These are phyloP conservation scores for Brachionus rubens DNA, from an alignment of 1,140 invertebrate genomes.

Conservation along the genomic window DNA sequence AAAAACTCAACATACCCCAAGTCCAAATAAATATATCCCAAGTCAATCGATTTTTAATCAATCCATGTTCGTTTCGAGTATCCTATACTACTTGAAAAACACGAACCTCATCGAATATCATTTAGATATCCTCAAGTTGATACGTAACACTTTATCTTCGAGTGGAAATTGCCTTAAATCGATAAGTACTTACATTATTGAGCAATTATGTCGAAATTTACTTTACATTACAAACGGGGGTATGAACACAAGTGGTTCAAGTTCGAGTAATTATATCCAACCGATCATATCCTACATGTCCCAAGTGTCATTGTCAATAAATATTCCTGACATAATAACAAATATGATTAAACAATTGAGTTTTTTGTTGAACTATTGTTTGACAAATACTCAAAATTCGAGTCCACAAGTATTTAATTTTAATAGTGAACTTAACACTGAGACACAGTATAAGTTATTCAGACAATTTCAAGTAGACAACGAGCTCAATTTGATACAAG, in stretches of 20 bases:
- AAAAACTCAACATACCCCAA: neutral
- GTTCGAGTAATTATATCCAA: slow-evolving; percentile 23
- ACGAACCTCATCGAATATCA: slow-evolving; percentile 64
- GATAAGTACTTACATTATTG: slow-evolving; percentile 73
- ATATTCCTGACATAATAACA: slow-evolving; percentile 30
- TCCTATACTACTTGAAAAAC: slow-evolving; percentile 71
- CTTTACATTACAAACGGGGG: slow-evolving; percentile 63
- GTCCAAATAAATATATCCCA: slow-evolving; percentile 48
- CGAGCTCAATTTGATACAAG: slow-evolving; percentile 27
- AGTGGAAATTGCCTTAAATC: slow-evolving; percentile 72
- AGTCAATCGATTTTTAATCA: slow-evolving; percentile 63
- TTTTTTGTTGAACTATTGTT: slow-evolving; percentile 41
- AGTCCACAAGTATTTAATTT: neutral
- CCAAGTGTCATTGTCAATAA: neutral
- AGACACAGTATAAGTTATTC: slow-evolving; percentile 14
- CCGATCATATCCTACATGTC: slow-evolving; percentile 23
- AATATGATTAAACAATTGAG: slow-evolving; percentile 26
- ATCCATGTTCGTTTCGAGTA: slow-evolving; percentile 77
- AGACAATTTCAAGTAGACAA: slow-evolving; percentile 35
- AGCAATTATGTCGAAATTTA: slow-evolving; percentile 78
- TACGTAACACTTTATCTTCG: slow-evolving; percentile 73
- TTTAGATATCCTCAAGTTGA: slow-evolving; percentile 75
- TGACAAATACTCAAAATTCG: neutral
- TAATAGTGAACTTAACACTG: neutral
- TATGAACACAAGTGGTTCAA: neutral